Evolutionary conservation across 2,113 vertebrate genomes (phyloP), one percentile per base, ranked within the genome.

Genomic region (Antechinus flavipes): DNA sequence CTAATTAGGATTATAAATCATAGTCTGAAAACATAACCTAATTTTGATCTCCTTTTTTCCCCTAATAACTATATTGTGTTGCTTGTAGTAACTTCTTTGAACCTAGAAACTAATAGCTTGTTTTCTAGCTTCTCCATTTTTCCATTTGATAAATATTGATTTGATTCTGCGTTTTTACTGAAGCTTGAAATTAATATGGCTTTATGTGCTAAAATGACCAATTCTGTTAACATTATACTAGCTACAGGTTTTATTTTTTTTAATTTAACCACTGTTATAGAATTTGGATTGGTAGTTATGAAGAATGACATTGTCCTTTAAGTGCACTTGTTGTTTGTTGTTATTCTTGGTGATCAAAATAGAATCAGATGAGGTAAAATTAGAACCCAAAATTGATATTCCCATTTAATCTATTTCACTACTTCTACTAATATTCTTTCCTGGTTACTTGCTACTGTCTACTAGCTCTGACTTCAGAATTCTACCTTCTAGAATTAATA

Each of bases 161-260:
- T 52, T 56, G 91, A 94, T 96, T 92, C 76, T 92, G n/a, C 90
- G 91, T 93, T 97, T 97, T 90, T 97, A 90, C 95, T 95, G 93
- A 92, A 95, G 94, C 98, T 97, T 98, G 97, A 97, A 96, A 97
- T 98, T 94, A 94, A 96, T 95, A 89, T 55, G 90, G 93, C 94
- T 97, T 97, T 95, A 93, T 89, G 24, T 89, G 47, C n/a, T 52
- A 68, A 5, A 89, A 92, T 97, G 93, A 93, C 94, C 53, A 93
- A 90, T 96, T 95, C 84, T 35, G 52, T 89, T 95, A 94, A 53
- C 76, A 91, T 91, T 8, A 2, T 54, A 94, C 91, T 91, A 90
- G 76, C 61, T 53, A 0, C 49, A 50, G 58, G 54, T 16, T 19
- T 35, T 2, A 49, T 49, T 49, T 76, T n/a, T 42, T 42, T 42